Conservation (phyloP, 37 sponge, comb jelly and placozoan genomes). For the Crambe crambe region DNA sequence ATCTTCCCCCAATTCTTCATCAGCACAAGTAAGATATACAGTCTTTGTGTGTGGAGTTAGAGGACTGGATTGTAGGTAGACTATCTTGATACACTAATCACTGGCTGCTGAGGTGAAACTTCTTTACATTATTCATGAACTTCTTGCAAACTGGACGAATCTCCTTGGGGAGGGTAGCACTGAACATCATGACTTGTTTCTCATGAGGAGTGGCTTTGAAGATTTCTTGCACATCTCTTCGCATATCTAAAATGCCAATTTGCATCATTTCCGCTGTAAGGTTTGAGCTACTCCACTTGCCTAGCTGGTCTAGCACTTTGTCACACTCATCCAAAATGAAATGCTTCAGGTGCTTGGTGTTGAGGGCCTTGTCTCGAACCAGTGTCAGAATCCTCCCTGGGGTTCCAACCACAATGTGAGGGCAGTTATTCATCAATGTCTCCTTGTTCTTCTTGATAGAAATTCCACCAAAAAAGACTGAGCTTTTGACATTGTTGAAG, state of each 20-base stretch:
- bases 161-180: constrained; percentile 97
- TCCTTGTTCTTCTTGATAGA: constrained; percentile 94
- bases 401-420: constrained; percentile 99
- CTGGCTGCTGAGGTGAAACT: too few species aligned
- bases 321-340: constrained; percentile 99
- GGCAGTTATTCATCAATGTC: constrained; percentile 94
- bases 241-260: constrained; percentile 98
- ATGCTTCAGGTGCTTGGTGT: constrained; percentile 93
- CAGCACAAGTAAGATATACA: background rate
- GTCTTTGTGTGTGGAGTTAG: background rate
- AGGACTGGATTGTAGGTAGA: background rate
- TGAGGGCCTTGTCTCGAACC: constrained; percentile 88
- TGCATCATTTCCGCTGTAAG: too few species aligned
- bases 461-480: constrained; percentile 98
- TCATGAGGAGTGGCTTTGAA: constrained; percentile 96
- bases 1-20: background rate
- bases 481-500: constrained; percentile 79
- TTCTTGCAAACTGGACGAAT: constrained; percentile 99
- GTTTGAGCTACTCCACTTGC: constrained; percentile 68
- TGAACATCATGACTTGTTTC: constrained; percentile 99
- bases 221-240: constrained; percentile 97
- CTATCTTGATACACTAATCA: background rate
- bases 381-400: constrained; percentile 96
- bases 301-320: constrained; percentile 97
- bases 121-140: constrained; percentile 99